Evolutionary conservation across 2,113 vertebrate genomes (phyloP), one percentile per base, ranked within the genome.

Genomic region (Xyliphius kryptos): DNA sequence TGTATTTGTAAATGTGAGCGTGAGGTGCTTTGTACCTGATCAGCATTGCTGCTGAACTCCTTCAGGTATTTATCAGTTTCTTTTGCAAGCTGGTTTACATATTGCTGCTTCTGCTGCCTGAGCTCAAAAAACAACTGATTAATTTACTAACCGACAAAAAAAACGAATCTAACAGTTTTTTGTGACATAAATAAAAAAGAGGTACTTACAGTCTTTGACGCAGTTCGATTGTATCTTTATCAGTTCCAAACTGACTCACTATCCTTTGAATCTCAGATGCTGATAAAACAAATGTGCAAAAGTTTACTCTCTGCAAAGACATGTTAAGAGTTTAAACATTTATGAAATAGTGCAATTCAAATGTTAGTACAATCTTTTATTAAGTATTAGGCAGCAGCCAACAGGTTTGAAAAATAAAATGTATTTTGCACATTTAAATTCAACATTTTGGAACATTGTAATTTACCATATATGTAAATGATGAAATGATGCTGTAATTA

Each of bases 51-150:
- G 71, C 85, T 88, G 82, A 96, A 97, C n/a, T 92, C 84, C 77
- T 97, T 99, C 67, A 99, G 89, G 64, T 85, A 88, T 75, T 84
- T 90, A 79, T 98, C 95, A 6, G 95, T 99, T 71, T 95, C 94
- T 85, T 97, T 99, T 57, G 95, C 96, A 44, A 99, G 89, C 9
- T 93, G 90, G 79, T 91, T 97, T 17, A 91, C 92, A 61, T 90
- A 87, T 19, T 97, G 93, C 79, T 90, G 91, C 67, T 95, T 94
- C 83, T 97, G 92, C 56, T 94, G 92, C 77, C 96, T 99, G 68
- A 32, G 26, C 26, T 32, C 26, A 32, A 32, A 32, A 32, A 32
- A 3, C 26, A 32, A 32, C 7, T 32, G 26, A 32, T 32, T 6
- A 32, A 3, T 32, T 32, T 32, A 32, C 26, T 6, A 6, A 32